Evolutionary conservation across 2,888 invertebrate species (phyloP), one percentile per base, ranked within the genome.

Genomic region (Chydorus sphaericus): DNA sequence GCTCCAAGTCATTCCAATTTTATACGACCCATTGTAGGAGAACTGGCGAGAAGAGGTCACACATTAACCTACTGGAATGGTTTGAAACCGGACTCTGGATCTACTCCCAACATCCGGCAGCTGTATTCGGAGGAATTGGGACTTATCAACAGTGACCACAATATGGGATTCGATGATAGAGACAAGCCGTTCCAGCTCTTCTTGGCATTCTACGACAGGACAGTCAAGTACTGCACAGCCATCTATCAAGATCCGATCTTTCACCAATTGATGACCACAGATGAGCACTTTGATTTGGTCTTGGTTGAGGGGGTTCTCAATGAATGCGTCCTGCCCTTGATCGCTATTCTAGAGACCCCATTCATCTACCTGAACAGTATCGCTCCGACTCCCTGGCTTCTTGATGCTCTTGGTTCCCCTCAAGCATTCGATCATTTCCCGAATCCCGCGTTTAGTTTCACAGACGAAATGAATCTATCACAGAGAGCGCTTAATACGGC

Each of bases 241-340:
- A 23, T 39, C 10, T 39, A 10, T 11, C 16, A 39, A 4, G 39
- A 39, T 39, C 39, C 39, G 6, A 10, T 39, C 20, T 39, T 39
- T 23, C 39, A 39, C 10, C 39, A 16, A 10, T n/a, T 39, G 39
- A 39, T 39, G 39, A 39, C 14, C n/a, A n/a, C 36, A 14, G n/a
- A 2, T 14, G 39, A 39, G 16, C 39, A 23, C 18, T 83, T 78
- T 65, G 82, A 84, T 67, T 73, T 85, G 60, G 73, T 82, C 50
- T 76, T 87, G 57, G 67, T 87, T 53, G 87, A 87, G 63, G 87
- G 86, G 7, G 39, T 39, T 39, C 23, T 39, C 16, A 39, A 86
- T 0, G 87, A 87, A 67, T 87, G 87, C 64, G 80, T 83, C 1
- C 69, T 86, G 30, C 86, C 83, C 3, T 70, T 87, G 53, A 80